Evolutionary conservation across 2,888 invertebrate genomes (phyloP).

Genomic region (Cryptocephalus primarius): DNA sequence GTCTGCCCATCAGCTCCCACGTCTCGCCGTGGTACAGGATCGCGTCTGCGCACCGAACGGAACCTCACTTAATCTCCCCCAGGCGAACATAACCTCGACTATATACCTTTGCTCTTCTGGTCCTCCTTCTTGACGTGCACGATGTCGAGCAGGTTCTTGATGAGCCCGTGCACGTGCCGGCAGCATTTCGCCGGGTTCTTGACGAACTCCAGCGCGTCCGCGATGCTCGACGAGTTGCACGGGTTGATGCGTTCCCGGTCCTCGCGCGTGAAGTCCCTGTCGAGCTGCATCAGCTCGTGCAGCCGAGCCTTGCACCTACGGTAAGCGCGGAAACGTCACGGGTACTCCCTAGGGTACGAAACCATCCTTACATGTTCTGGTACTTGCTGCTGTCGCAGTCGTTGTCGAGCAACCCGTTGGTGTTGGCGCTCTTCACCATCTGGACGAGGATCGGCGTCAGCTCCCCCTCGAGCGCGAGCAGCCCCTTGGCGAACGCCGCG

Average conservation of each 20-base stretch:
- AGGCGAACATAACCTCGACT: no score
- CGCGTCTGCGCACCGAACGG: constrained; percentile 53
- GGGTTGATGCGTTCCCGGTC: constrained; percentile 87
- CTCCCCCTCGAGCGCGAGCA: constrained; percentile 95
- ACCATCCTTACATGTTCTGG: constrained; percentile 70
- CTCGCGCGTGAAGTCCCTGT: constrained; percentile 73
- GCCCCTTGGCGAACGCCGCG: constrained; percentile 97
- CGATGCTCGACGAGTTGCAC: constrained; percentile 81
- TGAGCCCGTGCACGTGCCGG: constrained; percentile 76
- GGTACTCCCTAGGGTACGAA: no score
- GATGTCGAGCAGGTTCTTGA: constrained; percentile 75
- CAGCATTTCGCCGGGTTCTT: constrained; percentile 94
- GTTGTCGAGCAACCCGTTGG: constrained; percentile 94
- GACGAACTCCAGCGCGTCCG: constrained; percentile 86
- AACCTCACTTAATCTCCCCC: no score
- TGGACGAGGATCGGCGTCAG: constrained; percentile 97
- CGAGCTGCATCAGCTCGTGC: constrained; percentile 85
- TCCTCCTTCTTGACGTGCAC: constrained; percentile 81
- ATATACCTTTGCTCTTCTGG: constrained; percentile 68
- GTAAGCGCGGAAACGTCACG: neutral
- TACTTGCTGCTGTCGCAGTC: constrained; percentile 95
- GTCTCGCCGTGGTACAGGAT: constrained; percentile 96
- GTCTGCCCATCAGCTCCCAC: constrained; percentile 94
- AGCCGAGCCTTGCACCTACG: constrained; percentile 87
- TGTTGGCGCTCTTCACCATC: constrained; percentile 99